Base-by-base conservation (phyloP, 1,140 invertebrate genomes). In the Drosophila nannoptera region DNA sequence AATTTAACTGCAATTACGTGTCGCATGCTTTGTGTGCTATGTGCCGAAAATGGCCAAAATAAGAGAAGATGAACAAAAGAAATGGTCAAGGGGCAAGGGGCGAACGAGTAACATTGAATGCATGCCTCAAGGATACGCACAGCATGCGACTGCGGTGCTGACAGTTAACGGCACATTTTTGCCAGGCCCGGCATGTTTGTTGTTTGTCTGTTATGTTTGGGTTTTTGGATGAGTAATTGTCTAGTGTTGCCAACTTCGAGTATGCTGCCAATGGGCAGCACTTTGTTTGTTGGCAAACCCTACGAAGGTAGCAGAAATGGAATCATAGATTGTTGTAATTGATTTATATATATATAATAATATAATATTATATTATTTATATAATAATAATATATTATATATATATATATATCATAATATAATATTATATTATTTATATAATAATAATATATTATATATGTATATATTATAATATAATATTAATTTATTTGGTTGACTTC, bases 1-100 rank as follows among this genome's bases (percentile, higher is more conserved):
- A 82, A 82, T 81, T 75, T 82, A 82, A 82, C 78, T 82, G 77
- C 78, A 82, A 82, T 76, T 82, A 82, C 78, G 78, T 82, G 78
- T 67, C 54, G 46, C 73, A 64, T 76, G 65, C 62, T 55, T 62
- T 67, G 43, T 70, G 53, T 64, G 53, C 46, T 67, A 36, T 70
- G 53, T 64, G 53, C 46, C 53, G 53, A 69, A 69, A 69, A 69
- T 59, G 48, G 54, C 46, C 54, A 69, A 58, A 53, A 55, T 31
- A 32, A 55, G 56, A 31, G n/a, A 32, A 63, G 29, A 69, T 7
- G n/a, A 48, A 32, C 5, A 49, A 67, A 33, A 40, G 50, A 55
- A 67, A 66, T 55, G 69, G 55, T 42, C 62, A 66, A 70, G 48
- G n/a, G n/a, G n/a, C n/a, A n/a, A n/a, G n/a, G 59, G 7, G 8